Conservation (phyloP, 2,888 invertebrate species). For the Polydrusus cervinus region DNA sequence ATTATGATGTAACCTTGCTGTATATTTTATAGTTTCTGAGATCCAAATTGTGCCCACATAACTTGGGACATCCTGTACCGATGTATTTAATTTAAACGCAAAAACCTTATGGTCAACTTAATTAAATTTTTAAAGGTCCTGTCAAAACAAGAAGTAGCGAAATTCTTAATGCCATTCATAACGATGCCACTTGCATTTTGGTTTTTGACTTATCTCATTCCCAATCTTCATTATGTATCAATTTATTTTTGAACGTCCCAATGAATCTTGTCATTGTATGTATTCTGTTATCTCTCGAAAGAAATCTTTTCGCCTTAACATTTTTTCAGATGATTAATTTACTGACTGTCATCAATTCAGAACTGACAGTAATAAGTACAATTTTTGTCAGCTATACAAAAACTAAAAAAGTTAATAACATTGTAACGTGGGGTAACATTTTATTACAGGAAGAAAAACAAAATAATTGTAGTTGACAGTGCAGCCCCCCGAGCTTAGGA, state of each 20-base stretch:
- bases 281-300: slow-evolving; percentile 23
- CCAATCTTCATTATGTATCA: slow-evolving; percentile 3
- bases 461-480: too few species aligned
- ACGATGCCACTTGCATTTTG: slow-evolving; percentile 7
- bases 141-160: background rate
- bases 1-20: too few species aligned
- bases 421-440: too few species aligned
- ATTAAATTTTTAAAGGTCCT: background rate
- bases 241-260: slow-evolving; percentile 30
- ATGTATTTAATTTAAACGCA: too few species aligned
- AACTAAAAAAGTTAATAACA: too few species aligned
- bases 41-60: too few species aligned
- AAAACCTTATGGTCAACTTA: too few species aligned
- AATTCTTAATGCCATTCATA: background rate
- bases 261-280: slow-evolving; percentile 22
- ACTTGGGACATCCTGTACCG: too few species aligned
- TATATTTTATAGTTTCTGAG: too few species aligned
- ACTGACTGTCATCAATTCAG: slow-evolving; percentile 10
- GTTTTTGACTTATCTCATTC: slow-evolving; percentile 2
- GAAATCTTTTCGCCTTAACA: slow-evolving; percentile 30
- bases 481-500: too few species aligned
- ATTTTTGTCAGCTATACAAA: background rate
- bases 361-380: background rate
- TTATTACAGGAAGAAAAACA: too few species aligned
- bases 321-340: slow-evolving; percentile 31